These are phyloP conservation scores for Apodemia duryi DNA, from an alignment of 2,888 invertebrate genomes.

Conservation along the genomic window DNA sequence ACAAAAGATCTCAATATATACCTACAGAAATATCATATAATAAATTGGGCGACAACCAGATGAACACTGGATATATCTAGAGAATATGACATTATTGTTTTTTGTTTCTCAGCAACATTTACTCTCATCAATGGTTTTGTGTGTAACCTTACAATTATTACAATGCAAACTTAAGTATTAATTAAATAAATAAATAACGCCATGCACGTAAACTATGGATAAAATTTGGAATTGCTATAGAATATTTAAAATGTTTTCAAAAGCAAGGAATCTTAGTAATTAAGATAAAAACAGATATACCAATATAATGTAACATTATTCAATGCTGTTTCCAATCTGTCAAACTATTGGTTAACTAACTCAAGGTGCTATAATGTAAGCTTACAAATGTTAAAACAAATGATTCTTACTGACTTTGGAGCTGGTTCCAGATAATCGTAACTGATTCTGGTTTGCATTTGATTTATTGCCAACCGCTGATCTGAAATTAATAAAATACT, in stretches of 20 bases:
- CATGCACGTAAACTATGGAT: background rate
- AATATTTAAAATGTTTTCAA: background rate
- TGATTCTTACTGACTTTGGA: slow-evolving; percentile 99
- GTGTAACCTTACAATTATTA: background rate
- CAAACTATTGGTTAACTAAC: slow-evolving; percentile 35
- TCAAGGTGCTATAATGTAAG: slow-evolving; percentile 56
- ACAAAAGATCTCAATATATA: too few species aligned
- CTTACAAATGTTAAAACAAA: slow-evolving; percentile 68
- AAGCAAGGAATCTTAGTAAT: slow-evolving; percentile 7
- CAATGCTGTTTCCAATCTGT: slow-evolving; percentile 34
- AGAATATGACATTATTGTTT: background rate
- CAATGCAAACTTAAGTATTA: background rate
- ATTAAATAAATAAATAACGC: background rate
- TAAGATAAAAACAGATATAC: background rate
- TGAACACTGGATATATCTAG: background rate
- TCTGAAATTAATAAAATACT: slow-evolving; percentile 60
- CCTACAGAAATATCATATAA: too few species aligned
- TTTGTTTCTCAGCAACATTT: background rate
- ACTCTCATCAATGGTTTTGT: background rate
- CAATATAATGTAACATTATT: slow-evolving; percentile 16
- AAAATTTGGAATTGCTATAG: background rate
- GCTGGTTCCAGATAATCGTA: slow-evolving; percentile 82
- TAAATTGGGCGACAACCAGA: too few species aligned
- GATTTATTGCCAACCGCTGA: slow-evolving; percentile 69
- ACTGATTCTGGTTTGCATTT: slow-evolving; percentile 75